A percentile compares a stretch with the other conserved stretches of the same genome.
Evolutionary conservation across 1,140 invertebrate genomes (phyloP).

Genomic region (Nylanderia fulva): DNA sequence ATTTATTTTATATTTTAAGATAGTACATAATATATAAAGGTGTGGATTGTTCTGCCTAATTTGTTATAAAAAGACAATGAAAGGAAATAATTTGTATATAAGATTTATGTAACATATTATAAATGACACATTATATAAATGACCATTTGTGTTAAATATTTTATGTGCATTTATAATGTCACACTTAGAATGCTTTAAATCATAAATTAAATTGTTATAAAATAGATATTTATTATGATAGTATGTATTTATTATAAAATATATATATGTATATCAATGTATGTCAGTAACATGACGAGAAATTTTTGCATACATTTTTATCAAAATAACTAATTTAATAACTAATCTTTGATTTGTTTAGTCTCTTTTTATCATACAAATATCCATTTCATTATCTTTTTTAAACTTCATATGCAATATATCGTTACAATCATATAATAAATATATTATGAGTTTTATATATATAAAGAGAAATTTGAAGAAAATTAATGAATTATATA

Average conservation of each 20-base stretch:
- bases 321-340: slow-evolving; percentile 39
- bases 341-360: neutral
- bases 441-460: neutral
- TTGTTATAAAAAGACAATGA: slow-evolving; percentile 38
- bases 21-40: slow-evolving; percentile 45
- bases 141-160: slow-evolving; percentile 4
- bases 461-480: slow-evolving; percentile 13
- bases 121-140: neutral
- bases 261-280: slow-evolving; percentile 1
- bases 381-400: neutral
- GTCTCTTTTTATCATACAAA: neutral
- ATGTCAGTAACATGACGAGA: slow-evolving; percentile 30
- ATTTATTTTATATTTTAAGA: slow-evolving; percentile 58
- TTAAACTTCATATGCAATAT: neutral
- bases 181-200: slow-evolving; percentile 3
- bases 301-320: slow-evolving; percentile 17
- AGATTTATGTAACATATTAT: slow-evolving; percentile 29
- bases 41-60: slow-evolving; percentile 30
- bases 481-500: slow-evolving; percentile 38
- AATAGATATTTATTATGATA: slow-evolving; percentile 14
- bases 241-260: too few relatives aligned
- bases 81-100: neutral
- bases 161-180: slow-evolving; percentile 10
- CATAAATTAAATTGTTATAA: slow-evolving; percentile 26
- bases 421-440: slow-evolving; percentile 4